Evolutionary conservation across 2,888 invertebrate genomes (phyloP).

Genomic region (Panopea generosa): DNA sequence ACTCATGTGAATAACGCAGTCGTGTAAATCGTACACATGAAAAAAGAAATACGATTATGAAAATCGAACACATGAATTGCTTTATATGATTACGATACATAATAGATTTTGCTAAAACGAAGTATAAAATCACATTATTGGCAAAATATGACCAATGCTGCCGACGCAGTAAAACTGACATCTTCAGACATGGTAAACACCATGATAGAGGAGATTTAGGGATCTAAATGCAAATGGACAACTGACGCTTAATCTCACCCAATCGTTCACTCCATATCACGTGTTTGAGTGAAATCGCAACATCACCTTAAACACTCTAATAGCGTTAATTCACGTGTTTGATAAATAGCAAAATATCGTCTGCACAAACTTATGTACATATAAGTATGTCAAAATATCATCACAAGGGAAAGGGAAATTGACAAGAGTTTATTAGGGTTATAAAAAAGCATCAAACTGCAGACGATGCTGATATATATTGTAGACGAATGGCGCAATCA

Average conservation of each 20-base stretch:
- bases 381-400: constrained; percentile 23
- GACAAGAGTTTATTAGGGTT: constrained; percentile 25
- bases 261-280: neutral
- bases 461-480: constrained; percentile 13
- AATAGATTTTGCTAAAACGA: too few relatives aligned
- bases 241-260: neutral
- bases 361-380: constrained; percentile 37
- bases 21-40: too few relatives aligned
- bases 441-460: constrained; percentile 27
- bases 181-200: too few relatives aligned
- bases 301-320: constrained; percentile 36
- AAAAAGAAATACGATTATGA: too few relatives aligned
- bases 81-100: too few relatives aligned
- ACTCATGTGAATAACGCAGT: too few relatives aligned
- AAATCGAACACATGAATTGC: too few relatives aligned
- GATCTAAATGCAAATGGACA: too few relatives aligned
- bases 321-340: constrained; percentile 58
- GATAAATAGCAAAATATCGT: constrained; percentile 42
- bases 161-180: too few relatives aligned
- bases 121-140: too few relatives aligned
- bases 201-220: too few relatives aligned
- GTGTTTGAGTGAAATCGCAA: constrained; percentile 28
- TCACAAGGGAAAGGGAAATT: neutral
- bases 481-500: neutral
- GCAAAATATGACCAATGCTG: too few relatives aligned